phyloP scores from a whole-genome alignment of 2,113 vertebrate species.

The Pangasianodon hypophthalmus region DNA sequence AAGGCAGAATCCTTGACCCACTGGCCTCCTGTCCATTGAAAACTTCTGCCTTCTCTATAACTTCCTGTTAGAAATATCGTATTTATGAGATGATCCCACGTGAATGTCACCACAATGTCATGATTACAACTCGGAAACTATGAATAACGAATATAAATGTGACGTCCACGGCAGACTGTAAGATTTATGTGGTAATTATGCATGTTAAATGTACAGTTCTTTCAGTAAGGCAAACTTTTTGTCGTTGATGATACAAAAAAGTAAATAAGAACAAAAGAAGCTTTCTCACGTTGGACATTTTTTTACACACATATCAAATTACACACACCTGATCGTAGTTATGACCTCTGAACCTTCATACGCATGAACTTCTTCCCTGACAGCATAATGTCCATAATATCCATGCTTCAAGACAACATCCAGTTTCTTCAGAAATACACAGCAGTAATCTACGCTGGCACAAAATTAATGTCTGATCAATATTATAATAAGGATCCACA shows the following conservation, averaged over 20 bases:
- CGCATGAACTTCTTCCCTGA: background rate
- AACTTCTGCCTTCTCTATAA: background rate
- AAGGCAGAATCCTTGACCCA: background rate
- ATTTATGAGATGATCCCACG: background rate
- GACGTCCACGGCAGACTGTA: no score
- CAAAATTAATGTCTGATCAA: background rate
- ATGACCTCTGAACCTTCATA: background rate
- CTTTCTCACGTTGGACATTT: background rate
- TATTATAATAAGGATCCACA: background rate
- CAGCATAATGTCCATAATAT: background rate
- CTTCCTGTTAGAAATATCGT: background rate
- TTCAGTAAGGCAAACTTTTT: background rate
- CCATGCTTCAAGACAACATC: background rate
- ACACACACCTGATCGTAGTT: background rate
- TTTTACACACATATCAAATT: background rate
- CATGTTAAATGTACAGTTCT: no score
- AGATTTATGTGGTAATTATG: no score
- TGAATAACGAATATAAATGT: background rate
- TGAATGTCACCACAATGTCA: no score
- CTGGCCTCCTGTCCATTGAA: background rate
- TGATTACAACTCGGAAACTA: background rate
- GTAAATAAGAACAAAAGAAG: background rate
- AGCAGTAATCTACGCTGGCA: background rate
- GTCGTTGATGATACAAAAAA: background rate
- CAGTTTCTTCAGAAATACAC: background rate